Evolutionary conservation across 1,140 invertebrate genomes (phyloP).

Genomic region (Drosophila burlai): DNA sequence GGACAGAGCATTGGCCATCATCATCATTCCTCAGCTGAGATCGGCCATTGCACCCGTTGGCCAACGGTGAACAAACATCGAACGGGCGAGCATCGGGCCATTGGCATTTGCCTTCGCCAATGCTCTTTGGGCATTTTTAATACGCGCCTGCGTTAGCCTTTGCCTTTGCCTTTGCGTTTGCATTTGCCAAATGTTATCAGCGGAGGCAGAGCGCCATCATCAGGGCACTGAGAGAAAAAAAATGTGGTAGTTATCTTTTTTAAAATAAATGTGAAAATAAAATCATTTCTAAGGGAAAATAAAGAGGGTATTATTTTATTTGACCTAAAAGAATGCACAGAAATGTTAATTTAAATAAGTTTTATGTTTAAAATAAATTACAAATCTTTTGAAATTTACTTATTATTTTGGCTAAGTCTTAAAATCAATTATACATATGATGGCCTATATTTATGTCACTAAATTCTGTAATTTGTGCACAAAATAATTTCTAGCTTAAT

Average conservation of each 20-base stretch:
- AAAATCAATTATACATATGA: too few relatives aligned
- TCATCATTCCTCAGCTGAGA: conserved; percentile 19
- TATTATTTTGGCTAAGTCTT: too few relatives aligned
- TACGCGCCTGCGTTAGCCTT: conserved; percentile 63
- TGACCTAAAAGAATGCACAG: too few relatives aligned
- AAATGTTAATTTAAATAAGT: too few relatives aligned
- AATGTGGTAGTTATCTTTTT: not conserved
- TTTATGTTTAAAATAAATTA: too few relatives aligned
- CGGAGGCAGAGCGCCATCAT: conserved; percentile 46
- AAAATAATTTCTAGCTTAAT: too few relatives aligned
- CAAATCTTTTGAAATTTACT: too few relatives aligned
- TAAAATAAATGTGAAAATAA: too few relatives aligned
- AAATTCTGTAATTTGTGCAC: too few relatives aligned
- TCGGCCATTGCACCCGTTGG: conserved; percentile 56
- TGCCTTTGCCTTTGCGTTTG: conserved; percentile 50
- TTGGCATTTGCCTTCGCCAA: conserved; percentile 49
- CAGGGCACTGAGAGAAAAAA: conserved; percentile 10
- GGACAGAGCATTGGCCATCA: conserved; percentile 50
- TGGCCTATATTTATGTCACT: too few relatives aligned
- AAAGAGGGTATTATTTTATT: too few relatives aligned
- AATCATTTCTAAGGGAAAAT: too few relatives aligned
- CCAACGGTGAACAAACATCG: conserved; percentile 40
- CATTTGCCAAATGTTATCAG: conserved; percentile 82
- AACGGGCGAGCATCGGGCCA: conserved; percentile 54
- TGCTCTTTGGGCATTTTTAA: conserved; percentile 83